Conservation (phyloP, 1,140 invertebrate genomes). For the Achatina immaculata region DNA sequence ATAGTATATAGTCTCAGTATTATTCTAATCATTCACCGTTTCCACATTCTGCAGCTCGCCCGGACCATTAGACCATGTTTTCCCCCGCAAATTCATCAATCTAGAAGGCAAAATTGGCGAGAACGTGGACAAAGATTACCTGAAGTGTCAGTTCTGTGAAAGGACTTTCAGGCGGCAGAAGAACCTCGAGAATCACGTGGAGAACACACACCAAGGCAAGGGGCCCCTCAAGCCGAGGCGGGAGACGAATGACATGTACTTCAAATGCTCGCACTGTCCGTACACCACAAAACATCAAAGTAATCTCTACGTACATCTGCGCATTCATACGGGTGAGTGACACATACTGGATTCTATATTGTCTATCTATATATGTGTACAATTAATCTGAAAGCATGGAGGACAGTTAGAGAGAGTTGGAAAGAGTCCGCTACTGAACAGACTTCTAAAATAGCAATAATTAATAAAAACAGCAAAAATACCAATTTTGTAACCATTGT, state of each 20-base stretch:
- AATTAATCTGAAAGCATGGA: neutral
- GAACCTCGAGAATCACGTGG: constrained; percentile 67
- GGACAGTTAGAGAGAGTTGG: neutral
- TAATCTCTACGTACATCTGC: constrained; percentile 68
- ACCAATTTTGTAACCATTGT: too few species aligned
- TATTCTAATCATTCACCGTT: too few species aligned
- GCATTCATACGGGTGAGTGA: constrained; percentile 68
- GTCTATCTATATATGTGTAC: too few species aligned
- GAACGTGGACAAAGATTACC: constrained; percentile 67
- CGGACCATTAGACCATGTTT: constrained; percentile 53
- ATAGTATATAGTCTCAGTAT: too few species aligned
- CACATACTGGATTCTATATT: too few species aligned
- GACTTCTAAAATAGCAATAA: too few species aligned
- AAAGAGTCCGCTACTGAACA: too few species aligned
- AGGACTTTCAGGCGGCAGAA: constrained; percentile 66
- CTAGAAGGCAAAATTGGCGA: constrained; percentile 58
- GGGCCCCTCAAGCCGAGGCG: constrained; percentile 54
- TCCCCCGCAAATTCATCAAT: constrained; percentile 59
- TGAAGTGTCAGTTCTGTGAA: constrained; percentile 69
- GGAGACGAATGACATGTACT: constrained; percentile 67
- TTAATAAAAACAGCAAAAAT: too few species aligned
- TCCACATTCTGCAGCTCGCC: constrained; percentile 39
- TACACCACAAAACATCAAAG: constrained; percentile 71
- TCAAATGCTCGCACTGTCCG: constrained; percentile 69
- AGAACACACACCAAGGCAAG: constrained; percentile 67